Evolutionary conservation across 2,888 invertebrate genomes (phyloP).

Genomic region (Schrankia costaestrigalis): DNA sequence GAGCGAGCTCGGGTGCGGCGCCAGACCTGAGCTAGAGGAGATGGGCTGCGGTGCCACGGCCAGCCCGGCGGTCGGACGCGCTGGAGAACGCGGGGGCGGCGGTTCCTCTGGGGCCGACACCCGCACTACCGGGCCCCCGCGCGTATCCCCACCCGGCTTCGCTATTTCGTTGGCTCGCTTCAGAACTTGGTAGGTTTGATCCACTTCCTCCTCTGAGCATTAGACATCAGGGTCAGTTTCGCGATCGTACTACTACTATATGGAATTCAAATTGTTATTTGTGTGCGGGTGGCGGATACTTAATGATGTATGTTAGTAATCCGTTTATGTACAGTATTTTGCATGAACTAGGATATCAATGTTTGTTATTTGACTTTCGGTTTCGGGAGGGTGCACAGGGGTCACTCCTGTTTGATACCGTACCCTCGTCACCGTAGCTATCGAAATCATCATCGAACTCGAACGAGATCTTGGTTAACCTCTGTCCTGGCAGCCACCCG

Average conservation of each 20-base stretch:
- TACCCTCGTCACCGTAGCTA: slow-evolving; percentile 75
- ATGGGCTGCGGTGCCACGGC: slow-evolving; percentile 84
- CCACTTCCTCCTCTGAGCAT: slow-evolving; percentile 86
- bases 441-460: slow-evolving; percentile 77
- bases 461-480: slow-evolving; percentile 76
- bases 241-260: slow-evolving; percentile 31
- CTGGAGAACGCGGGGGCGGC: slow-evolving; percentile 66
- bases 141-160: slow-evolving; percentile 78
- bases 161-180: slow-evolving; percentile 96
- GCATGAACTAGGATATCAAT: slow-evolving; percentile 33
- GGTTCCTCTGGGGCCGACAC: slow-evolving; percentile 68
- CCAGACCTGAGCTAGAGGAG: slow-evolving; percentile 86
- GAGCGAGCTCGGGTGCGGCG: slow-evolving; percentile 67
- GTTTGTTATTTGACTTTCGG: slow-evolving; percentile 53
- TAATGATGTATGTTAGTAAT: slow-evolving; percentile 41
- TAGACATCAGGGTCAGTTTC: slow-evolving; percentile 61
- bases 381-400: slow-evolving; percentile 56
- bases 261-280: slow-evolving; percentile 28
- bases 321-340: slow-evolving; percentile 45
- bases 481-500: slow-evolving; percentile 78
- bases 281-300: slow-evolving; percentile 25
- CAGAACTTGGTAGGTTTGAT: slow-evolving; percentile 96
- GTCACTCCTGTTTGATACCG: slow-evolving; percentile 68
- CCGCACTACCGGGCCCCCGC: slow-evolving; percentile 72
- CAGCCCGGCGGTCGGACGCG: slow-evolving; percentile 76